Base-by-base conservation (phyloP, 1,140 invertebrate species). In the Brachionus plicatilis region DNA sequence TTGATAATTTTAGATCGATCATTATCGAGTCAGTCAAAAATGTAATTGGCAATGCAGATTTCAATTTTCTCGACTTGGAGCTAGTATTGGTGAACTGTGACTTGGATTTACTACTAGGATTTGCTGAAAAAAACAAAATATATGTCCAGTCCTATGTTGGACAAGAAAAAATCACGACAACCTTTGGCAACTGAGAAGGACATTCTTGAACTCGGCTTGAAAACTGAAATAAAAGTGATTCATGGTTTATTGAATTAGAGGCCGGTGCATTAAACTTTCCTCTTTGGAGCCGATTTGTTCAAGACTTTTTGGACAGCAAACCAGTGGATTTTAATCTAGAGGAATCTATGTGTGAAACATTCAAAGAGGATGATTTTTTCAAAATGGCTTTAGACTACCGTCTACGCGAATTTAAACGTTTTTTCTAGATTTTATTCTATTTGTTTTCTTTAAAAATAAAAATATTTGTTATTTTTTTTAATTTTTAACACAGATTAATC, bases 101-200 rank as follows among this genome's bases (percentile, higher is more conserved):
- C 3, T 47, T 76, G 43, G 9, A 76, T 53, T 27, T 20, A 4
- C 41, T 76, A 47, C 7, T 27, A 14, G 72, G 72, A 12, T 76
- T 76, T 47, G 45, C 45, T 76, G 72, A 45, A 6, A 76, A 47
- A 50, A 76, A 76, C 20, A 76, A 27, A 47, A 76, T 76, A 17
- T 76, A 76, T 29, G 72, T 76, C n/a, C n/a, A n/a, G n/a, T n/a
- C n/a, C n/a, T n/a, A n/a, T n/a, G n/a, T n/a, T n/a, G n/a, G n/a
- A n/a, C n/a, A n/a, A n/a, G n/a, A n/a, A n/a, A n/a, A n/a, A n/a
- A n/a, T n/a, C n/a, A n/a, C n/a, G n/a, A n/a, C n/a, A n/a, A 43
- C 14, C 20, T 33, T 14, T 68, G 12, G 9, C 2, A 11, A 27
- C n/a, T n/a, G n/a, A n/a, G n/a, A n/a, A n/a, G n/a, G n/a, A n/a